Evolutionary conservation across 2,888 invertebrate genomes (phyloP), one percentile per base, ranked within the genome.

Genomic region (Carpatolechia fugitivella): DNA sequence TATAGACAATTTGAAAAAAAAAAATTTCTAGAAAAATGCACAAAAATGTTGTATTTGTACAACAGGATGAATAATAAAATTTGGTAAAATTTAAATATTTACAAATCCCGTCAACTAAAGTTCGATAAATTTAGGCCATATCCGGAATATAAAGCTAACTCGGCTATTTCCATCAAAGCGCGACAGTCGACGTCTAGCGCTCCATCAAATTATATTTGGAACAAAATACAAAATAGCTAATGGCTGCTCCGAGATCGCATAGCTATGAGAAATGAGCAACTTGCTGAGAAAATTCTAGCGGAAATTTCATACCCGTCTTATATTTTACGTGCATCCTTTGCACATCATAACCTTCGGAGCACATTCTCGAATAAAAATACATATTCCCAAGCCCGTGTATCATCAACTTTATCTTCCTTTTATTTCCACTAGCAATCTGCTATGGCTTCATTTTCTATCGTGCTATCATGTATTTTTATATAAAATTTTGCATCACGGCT

Each of bases 261-360:
- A 41, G 24, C 44, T 44, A 44, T 13, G 44, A 44, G 20, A 44
- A 44, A 44, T 44, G 44, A 44, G 29, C 44, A 29, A 20, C 44
- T 44, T 44, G 44, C 44, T 44, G 24, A 44, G 44, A 44, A 44
- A 44, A 44, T 29, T 44, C 44, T 44, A 1, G 29, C 44, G 44
- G 44, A 44, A 44, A 44, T 29, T 44, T 44, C 20, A 44, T 44
- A 29, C 44, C 44, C 24, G 44, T 14, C 44, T 29, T 44, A 44
- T 44, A 44, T 44, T 44, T 44, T 44, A 44, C 44, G 44, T 44
- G 44, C 44, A 44, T 44, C 44, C 44, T 44, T 29, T 44, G 44
- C 44, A 44, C 44, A 44, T 44, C 44, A 44, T 44, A 44, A 44
- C 44, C 44, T 44, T 44, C n/a, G 29, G 24, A 44, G 29, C 44